Base-by-base conservation (phyloP, 64 coral and sea anemone species). In the Stichodactyla helianthus region DNA sequence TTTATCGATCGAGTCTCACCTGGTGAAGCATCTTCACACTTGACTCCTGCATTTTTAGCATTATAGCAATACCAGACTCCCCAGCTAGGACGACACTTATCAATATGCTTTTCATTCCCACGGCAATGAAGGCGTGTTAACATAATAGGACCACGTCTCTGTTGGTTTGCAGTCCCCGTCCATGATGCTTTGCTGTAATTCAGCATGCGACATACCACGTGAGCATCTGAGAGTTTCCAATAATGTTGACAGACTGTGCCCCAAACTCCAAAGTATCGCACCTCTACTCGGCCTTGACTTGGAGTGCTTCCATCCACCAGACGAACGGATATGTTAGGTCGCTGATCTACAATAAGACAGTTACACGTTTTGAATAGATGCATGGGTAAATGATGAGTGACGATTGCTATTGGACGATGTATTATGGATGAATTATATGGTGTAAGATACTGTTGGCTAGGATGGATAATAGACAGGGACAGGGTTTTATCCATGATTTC, bases 131-230 rank as follows among this genome's bases (percentile, higher is more conserved):
- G 27, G n/a, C n/a, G 63, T 22, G 50, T 50, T 79, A 79, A 52
- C 50, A 35, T 44, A 13, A 50, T 50, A 15, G 50, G 50, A 17
- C 77, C 19, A 50, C 50, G 44, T 6, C 7, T 28, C 12, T 35
- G 50, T 4, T 15, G 16, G 10, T 17, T 44, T 52, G 77, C 77
- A 12, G 4, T 3, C 28, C 77, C 77, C 3, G 77, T 18, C 77
- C 77, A 79, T 16, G 77, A 79, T 79, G 77, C 77, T 79, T 79
- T 35, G 50, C 50, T 79, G 31, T 79, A 79, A 12, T 52, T 52
- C 27, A 79, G 13, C 77, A 79, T 79, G 4, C 77, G 77, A 79
- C 77, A 79, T 0, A 79, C 16, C 50, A 79, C 77, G 77, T 79
- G 77, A 79, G 77, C 77, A 79, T 79, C 77, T 50, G 27, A 5